These are phyloP conservation scores for Spizaetus ornatus DNA, from an alignment of 2,113 vertebrate genomes.

Conservation along the genomic window DNA sequence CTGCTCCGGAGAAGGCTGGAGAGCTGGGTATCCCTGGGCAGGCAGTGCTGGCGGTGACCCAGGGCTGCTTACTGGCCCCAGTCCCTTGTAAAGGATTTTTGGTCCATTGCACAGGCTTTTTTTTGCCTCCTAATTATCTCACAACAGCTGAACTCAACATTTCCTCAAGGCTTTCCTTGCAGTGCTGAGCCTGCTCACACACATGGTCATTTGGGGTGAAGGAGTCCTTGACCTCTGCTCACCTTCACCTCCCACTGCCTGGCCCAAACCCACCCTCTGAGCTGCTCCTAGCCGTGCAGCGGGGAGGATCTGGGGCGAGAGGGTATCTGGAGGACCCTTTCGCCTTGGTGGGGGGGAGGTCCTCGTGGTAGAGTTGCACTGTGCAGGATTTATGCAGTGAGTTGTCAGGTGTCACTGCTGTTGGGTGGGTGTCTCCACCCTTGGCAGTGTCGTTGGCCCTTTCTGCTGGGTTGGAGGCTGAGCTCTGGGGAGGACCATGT, in stretches of 20 bases:
- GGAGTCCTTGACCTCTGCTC: background rate
- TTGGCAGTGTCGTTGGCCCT: background rate
- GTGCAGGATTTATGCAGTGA: background rate
- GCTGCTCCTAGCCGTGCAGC: background rate
- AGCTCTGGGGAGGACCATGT: background rate
- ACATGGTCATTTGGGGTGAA: accelerated
- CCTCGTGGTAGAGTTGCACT: accelerated
- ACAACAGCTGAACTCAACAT: background rate
- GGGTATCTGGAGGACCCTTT: background rate
- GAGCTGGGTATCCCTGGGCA: background rate
- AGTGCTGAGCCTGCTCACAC: background rate
- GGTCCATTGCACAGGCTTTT: background rate
- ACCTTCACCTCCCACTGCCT: background rate
- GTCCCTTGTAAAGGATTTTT: background rate
- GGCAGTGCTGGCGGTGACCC: background rate
- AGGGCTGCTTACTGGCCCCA: background rate
- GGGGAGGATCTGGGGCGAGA: too few relatives aligned
- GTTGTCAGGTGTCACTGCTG: accelerated
- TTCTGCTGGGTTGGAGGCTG: background rate
- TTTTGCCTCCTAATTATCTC: background rate
- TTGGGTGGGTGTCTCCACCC: background rate
- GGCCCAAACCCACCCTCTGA: background rate
- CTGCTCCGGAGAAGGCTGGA: background rate
- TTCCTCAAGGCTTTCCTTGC: background rate
- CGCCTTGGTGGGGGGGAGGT: background rate